Conservation (phyloP, 2,797 vertebrate genomes). For the Chrysocyon brachyurus region DNA sequence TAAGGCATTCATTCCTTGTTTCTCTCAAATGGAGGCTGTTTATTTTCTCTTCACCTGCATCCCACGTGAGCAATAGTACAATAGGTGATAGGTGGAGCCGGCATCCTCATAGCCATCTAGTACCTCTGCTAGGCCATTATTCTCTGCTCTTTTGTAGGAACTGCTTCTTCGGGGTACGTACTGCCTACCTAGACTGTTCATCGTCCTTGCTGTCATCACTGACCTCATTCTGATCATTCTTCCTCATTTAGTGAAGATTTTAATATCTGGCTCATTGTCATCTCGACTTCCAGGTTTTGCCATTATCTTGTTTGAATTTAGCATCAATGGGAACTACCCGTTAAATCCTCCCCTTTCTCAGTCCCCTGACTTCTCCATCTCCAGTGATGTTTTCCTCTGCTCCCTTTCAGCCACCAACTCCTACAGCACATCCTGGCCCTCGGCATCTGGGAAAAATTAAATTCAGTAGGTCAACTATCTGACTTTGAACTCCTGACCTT, state of each 20-base stretch:
- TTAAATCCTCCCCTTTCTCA: background rate
- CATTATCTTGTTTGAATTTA: conserved; percentile 1
- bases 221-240: background rate
- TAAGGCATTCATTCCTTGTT: background rate
- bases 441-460: conserved; percentile 33
- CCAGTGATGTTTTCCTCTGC: conserved; percentile 19
- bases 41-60: background rate
- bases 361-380: background rate
- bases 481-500: conserved; percentile 7
- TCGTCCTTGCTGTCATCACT: background rate
- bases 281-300: background rate
- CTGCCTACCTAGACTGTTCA: background rate
- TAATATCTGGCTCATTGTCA: background rate
- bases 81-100: background rate
- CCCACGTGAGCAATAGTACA: background rate
- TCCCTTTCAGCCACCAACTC: background rate
- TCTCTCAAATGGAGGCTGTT: background rate
- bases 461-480: background rate
- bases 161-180: background rate
- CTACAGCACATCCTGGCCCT: background rate
- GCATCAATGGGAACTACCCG: background rate
- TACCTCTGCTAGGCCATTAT: background rate
- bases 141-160: conserved; percentile 8
- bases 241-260: background rate
- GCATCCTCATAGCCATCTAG: background rate